Conservation (phyloP, 2,113 vertebrate genomes). For the Atractosteus spatula region DNA sequence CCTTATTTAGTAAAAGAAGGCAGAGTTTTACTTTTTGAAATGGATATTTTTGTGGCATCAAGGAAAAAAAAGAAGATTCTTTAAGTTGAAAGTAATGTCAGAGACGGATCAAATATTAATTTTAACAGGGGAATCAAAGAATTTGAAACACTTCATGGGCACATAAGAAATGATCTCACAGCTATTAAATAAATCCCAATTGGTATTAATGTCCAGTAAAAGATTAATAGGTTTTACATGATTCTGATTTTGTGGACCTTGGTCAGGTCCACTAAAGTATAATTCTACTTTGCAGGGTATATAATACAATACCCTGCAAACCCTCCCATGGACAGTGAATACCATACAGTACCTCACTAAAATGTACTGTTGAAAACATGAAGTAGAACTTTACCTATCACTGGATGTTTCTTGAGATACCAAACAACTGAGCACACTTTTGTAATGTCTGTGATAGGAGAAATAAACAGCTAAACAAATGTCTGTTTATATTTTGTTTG, state of each 20-base stretch:
- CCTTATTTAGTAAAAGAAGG: constrained; percentile 2
- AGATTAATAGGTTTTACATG: neutral
- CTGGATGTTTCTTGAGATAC: too few relatives aligned
- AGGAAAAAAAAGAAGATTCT: constrained; percentile 5
- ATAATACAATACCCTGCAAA: too few relatives aligned
- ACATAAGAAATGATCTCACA: constrained; percentile 1
- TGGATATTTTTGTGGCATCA: constrained; percentile 8
- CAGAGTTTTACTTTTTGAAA: constrained; percentile 15
- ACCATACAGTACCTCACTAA: too few relatives aligned
- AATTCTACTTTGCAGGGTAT: neutral
- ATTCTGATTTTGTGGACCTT: constrained; percentile 5
- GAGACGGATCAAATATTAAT: constrained; percentile 12
- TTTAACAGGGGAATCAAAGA: constrained; percentile 17
- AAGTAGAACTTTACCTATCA: too few relatives aligned
- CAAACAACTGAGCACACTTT: too few relatives aligned
- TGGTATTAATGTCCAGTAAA: constrained; percentile 9
- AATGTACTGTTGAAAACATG: too few relatives aligned
- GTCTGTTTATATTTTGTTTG: too few relatives aligned
- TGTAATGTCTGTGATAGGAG: too few relatives aligned
- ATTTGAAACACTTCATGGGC: constrained; percentile 3
- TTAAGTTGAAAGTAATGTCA: constrained; percentile 13
- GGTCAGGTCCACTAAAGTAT: constrained; percentile 1
- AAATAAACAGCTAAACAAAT: too few relatives aligned
- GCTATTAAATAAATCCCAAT: constrained; percentile 9
- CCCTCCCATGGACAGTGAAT: too few relatives aligned